phyloP scores from a whole-genome alignment of 2,113 vertebrate species.

The Acanthochromis polyacanthus region DNA sequence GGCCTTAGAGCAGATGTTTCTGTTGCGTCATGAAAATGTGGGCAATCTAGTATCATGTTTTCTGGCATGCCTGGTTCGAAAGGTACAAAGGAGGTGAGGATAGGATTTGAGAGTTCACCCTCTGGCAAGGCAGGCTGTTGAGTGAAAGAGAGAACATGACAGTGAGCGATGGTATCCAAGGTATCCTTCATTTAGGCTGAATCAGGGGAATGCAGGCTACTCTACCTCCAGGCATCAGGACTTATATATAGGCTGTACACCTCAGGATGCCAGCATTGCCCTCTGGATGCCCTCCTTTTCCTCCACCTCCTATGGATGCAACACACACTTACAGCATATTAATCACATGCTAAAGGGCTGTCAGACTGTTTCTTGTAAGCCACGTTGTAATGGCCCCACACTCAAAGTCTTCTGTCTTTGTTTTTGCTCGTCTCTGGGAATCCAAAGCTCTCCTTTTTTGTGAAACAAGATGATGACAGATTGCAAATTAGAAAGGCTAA shows the following conservation, averaged over 20 bases:
- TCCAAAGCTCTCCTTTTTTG: slow-evolving; percentile 12
- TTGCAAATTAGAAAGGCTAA: slow-evolving; percentile 30
- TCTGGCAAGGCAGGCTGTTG: slow-evolving; percentile 7
- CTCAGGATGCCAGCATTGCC: slow-evolving; percentile 30
- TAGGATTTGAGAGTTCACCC: slow-evolving; percentile 21
- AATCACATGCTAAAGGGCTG: slow-evolving; percentile 34
- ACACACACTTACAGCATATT: slow-evolving; percentile 29
- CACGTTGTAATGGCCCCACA: slow-evolving; percentile 2
- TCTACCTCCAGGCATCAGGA: slow-evolving; percentile 53
- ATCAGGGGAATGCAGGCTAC: slow-evolving; percentile 67
- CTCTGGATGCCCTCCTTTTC: slow-evolving; percentile 6
- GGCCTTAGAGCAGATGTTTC: too few relatives aligned
- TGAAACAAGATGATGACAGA: slow-evolving; percentile 44
- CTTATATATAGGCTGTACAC: slow-evolving; percentile 62
- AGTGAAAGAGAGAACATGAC: slow-evolving; percentile 33
- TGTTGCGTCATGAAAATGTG: background rate
- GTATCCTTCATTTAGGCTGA: slow-evolving; percentile 70
- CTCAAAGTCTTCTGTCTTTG: slow-evolving; percentile 3
- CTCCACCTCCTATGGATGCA: slow-evolving; percentile 33
- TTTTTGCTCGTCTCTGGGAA: slow-evolving; percentile 9
- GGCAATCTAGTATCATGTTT: slow-evolving; percentile 22
- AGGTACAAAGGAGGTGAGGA: slow-evolving; percentile 30
- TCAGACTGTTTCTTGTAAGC: slow-evolving; percentile 21
- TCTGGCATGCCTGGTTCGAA: slow-evolving; percentile 4
- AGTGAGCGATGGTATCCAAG: slow-evolving; percentile 43